Percentiles rank a stretch among this genome's conserved stretches.
Conservation (phyloP, 2,888 invertebrate species). For the Hydroisotoma schaefferi region DNA sequence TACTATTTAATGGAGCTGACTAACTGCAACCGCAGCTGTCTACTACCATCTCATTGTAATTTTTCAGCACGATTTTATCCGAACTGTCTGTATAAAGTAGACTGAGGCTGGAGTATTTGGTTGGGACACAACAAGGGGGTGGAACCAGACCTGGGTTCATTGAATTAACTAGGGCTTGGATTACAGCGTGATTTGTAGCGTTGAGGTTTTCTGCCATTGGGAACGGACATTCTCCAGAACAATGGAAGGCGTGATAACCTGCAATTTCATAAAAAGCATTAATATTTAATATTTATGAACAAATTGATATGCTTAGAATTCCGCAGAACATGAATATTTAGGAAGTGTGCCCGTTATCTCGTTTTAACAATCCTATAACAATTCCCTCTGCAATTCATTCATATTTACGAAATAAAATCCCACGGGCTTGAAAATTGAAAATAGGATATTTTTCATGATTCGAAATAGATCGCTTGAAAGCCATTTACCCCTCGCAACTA, state of each 20-base stretch:
- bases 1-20: conserved; percentile 19
- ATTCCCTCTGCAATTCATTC: too few relatives aligned
- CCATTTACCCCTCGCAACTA: too few relatives aligned
- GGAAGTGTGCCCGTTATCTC: too few relatives aligned
- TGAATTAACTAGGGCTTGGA: conserved; percentile 93
- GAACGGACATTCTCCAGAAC: conserved; percentile 91
- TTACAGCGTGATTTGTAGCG: conserved; percentile 97
- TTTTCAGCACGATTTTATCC: conserved; percentile 93
- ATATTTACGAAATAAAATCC: too few relatives aligned
- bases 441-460: too few relatives aligned
- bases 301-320: background rate
- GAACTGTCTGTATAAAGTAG: conserved; percentile 95
- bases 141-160: conserved; percentile 87
- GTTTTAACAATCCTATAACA: too few relatives aligned
- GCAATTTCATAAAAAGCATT: background rate
- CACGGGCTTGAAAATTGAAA: too few relatives aligned
- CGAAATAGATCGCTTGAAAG: too few relatives aligned
- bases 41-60: conserved; percentile 98
- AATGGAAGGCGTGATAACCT: conserved; percentile 94
- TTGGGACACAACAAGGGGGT: conserved; percentile 95
- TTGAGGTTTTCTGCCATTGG: conserved; percentile 91
- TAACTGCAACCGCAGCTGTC: conserved; percentile 85
- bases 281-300: background rate
- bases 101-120: conserved; percentile 86
- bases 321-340: too few relatives aligned